These are phyloP conservation scores for Luffia ferchaultella DNA, from an alignment of 2,888 invertebrate species.

Conservation along the genomic window DNA sequence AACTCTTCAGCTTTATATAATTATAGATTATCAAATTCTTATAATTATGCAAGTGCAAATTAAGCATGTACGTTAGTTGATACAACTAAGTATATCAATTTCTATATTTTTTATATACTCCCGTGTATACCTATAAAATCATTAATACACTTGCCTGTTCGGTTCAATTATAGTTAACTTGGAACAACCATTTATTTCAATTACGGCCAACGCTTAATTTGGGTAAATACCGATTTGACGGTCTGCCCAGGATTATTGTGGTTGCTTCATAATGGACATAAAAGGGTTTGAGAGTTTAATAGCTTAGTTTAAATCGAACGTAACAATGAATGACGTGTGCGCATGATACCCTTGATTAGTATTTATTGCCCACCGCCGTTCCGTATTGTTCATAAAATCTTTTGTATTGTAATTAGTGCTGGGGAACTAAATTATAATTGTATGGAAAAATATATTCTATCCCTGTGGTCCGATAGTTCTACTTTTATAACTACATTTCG, in stretches of 20 bases:
- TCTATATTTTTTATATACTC: no score
- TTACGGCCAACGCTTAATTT: conserved; percentile 53
- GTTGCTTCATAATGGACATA: conserved; percentile 23
- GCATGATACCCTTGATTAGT: conserved; percentile 32
- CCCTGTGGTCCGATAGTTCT: background rate
- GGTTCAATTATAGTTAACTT: conserved; percentile 55
- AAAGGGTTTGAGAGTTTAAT: conserved; percentile 36
- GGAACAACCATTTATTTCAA: conserved; percentile 62
- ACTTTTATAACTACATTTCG: no score
- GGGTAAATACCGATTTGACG: conserved; percentile 61
- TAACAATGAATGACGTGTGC: conserved; percentile 18
- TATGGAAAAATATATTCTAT: background rate
- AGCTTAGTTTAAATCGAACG: conserved; percentile 30
- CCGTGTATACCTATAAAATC: no score
- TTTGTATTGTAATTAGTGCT: background rate
- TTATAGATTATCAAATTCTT: no score
- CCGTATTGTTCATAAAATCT: background rate
- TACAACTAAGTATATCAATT: no score
- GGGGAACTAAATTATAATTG: background rate
- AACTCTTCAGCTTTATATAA: no score
- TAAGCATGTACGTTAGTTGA: no score
- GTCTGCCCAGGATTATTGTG: conserved; percentile 42
- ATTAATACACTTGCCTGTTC: conserved; percentile 32
- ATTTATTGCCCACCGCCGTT: conserved; percentile 29
- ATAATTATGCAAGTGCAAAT: no score